A percentile compares a stretch with the other conserved stretches of the same genome.
Evolutionary conservation across 2,888 invertebrate species (phyloP).

Genomic region (Isoperla grammatica): DNA sequence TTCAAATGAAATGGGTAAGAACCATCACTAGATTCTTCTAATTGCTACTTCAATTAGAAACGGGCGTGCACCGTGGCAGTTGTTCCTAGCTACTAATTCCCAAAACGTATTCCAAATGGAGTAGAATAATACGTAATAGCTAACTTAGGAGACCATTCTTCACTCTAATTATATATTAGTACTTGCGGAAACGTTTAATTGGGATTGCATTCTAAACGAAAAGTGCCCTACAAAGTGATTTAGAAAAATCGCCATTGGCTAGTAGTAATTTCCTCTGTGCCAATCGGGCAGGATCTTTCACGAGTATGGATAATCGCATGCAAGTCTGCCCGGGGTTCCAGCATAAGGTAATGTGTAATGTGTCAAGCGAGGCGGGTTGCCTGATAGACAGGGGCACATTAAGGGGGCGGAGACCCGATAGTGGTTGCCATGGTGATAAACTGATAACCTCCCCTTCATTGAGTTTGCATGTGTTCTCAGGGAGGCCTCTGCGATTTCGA

Average conservation of each 20-base stretch:
- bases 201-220: not conserved
- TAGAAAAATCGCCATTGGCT: not conserved
- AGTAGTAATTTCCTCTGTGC: no score
- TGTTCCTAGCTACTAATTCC: not conserved
- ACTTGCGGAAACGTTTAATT: not conserved
- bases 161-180: not conserved
- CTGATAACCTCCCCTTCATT: no score
- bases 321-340: no score
- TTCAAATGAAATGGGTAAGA: constrained; percentile 6
- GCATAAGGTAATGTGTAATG: no score
- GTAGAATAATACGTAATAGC: not conserved
- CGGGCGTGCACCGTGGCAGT: not conserved
- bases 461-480: no score
- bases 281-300: no score
- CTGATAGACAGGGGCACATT: no score
- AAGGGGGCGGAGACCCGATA: no score
- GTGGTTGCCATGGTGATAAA: no score
- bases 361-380: no score
- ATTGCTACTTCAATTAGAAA: constrained; percentile 16
- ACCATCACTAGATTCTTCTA: constrained; percentile 12
- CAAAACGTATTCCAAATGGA: constrained; percentile 12
- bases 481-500: no score
- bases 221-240: not conserved
- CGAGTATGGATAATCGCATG: no score
- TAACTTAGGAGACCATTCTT: not conserved